These are phyloP conservation scores for Conus ventricosus DNA, from an alignment of 1,140 invertebrate species.

Conservation along the genomic window DNA sequence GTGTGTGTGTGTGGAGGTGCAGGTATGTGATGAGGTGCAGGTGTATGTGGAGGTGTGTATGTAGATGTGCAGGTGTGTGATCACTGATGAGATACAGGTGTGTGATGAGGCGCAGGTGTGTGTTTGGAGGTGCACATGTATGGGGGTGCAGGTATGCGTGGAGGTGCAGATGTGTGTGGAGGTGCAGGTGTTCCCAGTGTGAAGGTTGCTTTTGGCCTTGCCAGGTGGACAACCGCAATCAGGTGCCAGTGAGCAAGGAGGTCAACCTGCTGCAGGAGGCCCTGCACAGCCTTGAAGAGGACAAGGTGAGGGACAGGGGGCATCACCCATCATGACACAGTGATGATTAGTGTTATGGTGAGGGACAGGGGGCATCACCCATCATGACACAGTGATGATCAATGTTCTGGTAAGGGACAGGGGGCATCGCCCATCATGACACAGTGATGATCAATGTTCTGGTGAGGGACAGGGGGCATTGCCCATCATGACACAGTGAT, in stretches of 20 bases:
- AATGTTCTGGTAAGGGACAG: conserved; percentile 23
- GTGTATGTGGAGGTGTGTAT: too few species aligned
- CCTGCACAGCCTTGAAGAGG: conserved; percentile 37
- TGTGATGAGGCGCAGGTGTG: too few species aligned
- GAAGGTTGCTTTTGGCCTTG: too few species aligned
- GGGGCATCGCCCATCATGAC: background rate
- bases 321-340: background rate
- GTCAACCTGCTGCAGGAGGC: conserved; percentile 51
- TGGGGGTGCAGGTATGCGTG: too few species aligned
- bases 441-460: background rate
- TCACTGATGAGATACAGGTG: too few species aligned
- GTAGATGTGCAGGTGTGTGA: too few species aligned
- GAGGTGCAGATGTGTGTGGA: too few species aligned
- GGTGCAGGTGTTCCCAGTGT: too few species aligned
- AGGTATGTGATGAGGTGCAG: too few species aligned
- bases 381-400: background rate
- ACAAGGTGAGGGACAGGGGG: conserved; percentile 40
- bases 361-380: conserved; percentile 9
- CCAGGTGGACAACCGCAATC: conserved; percentile 57
- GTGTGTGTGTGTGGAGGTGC: too few species aligned
- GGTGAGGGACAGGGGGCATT: conserved; percentile 22
- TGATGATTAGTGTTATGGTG: background rate
- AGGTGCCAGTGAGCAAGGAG: conserved; percentile 36
- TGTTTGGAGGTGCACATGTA: too few species aligned
- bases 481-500: background rate